Base-by-base conservation (phyloP, 2,888 invertebrate genomes). In the Meloe dianella region DNA sequence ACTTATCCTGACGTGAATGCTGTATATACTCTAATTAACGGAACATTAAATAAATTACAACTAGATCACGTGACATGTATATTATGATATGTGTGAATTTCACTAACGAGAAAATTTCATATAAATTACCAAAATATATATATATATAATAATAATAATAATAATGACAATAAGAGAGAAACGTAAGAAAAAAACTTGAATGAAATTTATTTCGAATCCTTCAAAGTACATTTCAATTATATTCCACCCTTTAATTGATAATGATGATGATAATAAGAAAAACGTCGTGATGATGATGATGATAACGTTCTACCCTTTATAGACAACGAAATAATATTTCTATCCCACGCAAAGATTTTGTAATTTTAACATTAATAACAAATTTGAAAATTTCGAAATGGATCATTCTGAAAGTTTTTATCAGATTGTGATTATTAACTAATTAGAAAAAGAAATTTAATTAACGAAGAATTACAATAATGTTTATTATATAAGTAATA, bases 11-110 rank as follows among this genome's bases (percentile, higher is more conserved):
- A 38, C 38, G 38, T 14, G 38, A 32, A 38, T 38, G 12, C 6
- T 17, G n/a, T 38, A 38, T n/a, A 38, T 32, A 38, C n/a, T 38
- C n/a, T n/a, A 38, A 38, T 38, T 38, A 47, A 47, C 47, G 47
- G 20, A 47, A 47, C 20, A 47, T 20, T 47, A 47, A 47, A 47
- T 47, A 47, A 47, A 47, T 47, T 47, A 47, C 20, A 47, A 5
- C 47, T 7, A 17, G 17, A 17, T 17, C 47, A 47, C 47, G 47
- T 47, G 20, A 47, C 20, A 20, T 17, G 17, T 47, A 17, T n/a
- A 3, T 47, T 17, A 7, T 17, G 17, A 17, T 47, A 0, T 17
- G 17, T 17, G 47, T 17, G 17, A 20, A 6, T n/a, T n/a, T n/a
- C n/a, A n/a, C n/a, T n/a, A n/a, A n/a, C n/a, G n/a, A n/a, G n/a